These are phyloP conservation scores for Ditylenchus dipsaci DNA, from an alignment of 1,140 invertebrate species.

Conservation along the genomic window DNA sequence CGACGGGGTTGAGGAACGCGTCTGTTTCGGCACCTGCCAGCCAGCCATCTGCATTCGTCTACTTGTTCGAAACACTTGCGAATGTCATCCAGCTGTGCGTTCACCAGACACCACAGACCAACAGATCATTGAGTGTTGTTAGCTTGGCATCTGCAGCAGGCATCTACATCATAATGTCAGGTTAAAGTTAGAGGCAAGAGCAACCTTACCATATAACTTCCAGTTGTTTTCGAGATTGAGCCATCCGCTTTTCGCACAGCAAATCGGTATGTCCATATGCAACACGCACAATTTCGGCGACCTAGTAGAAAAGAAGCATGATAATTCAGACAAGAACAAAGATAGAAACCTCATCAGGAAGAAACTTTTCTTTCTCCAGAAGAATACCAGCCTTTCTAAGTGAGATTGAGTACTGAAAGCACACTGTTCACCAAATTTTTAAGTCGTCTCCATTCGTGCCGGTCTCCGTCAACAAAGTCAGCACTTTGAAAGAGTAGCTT, in stretches of 20 bases:
- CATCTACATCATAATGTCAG: no score
- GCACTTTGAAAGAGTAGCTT: neutral
- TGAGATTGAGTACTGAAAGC: slow-evolving; percentile 7
- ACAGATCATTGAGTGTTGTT: no score
- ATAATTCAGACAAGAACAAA: no score
- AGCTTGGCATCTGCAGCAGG: no score
- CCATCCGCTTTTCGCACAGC: slow-evolving; percentile 17
- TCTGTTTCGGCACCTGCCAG: no score
- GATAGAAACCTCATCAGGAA: slow-evolving; percentile 1
- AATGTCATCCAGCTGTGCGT: no score
- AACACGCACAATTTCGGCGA: slow-evolving; percentile 19
- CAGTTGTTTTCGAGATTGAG: slow-evolving; percentile 23
- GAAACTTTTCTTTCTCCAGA: slow-evolving; percentile 4
- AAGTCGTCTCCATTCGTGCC: slow-evolving; percentile 2
- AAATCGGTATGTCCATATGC: slow-evolving; percentile 25
- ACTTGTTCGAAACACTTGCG: no score
- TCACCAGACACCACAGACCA: no score
- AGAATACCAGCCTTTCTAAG: slow-evolving; percentile 6
- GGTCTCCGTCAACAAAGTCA: neutral
- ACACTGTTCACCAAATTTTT: slow-evolving; percentile 4
- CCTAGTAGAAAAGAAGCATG: no score
- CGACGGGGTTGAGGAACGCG: no score
- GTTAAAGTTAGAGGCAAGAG: no score
- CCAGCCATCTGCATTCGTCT: no score
- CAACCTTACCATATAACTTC: slow-evolving; percentile 13